Evolutionary conservation across 1,140 invertebrate species (phyloP).

Genomic region (Drosophila serrata): DNA sequence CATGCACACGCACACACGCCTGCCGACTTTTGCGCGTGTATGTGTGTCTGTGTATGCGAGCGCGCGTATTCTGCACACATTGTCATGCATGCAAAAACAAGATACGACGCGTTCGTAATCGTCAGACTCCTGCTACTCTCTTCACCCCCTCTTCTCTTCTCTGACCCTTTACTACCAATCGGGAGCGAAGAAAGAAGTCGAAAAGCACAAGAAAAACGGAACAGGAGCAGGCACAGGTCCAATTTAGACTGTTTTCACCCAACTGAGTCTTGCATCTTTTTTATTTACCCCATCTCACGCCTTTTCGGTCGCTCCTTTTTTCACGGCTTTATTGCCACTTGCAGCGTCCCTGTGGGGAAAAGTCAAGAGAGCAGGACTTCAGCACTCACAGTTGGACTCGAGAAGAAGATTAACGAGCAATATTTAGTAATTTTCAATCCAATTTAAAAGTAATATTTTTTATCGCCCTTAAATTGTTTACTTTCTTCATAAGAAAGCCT

Average conservation of each 20-base stretch:
- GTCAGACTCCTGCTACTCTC: constrained; percentile 36
- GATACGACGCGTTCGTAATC: constrained; percentile 62
- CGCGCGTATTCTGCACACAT: constrained; percentile 61
- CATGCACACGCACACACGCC: constrained; percentile 28
- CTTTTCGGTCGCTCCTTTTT: constrained; percentile 28
- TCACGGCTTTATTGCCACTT: constrained; percentile 32
- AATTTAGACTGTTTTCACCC: constrained; percentile 25
- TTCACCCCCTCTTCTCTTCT: constrained; percentile 4
- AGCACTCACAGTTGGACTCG: constrained; percentile 6
- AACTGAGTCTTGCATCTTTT: constrained; percentile 38
- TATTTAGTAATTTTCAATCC: neutral
- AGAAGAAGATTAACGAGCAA: neutral
- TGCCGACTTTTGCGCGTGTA: constrained; percentile 6
- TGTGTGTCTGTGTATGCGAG: constrained; percentile 33
- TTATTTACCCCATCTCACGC: neutral
- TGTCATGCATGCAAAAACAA: constrained; percentile 67
- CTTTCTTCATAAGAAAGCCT: too few relatives aligned
- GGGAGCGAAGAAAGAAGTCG: constrained; percentile 14
- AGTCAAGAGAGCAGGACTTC: constrained; percentile 4
- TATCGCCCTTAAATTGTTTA: neutral
- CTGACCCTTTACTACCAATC: constrained; percentile 29
- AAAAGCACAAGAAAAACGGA: constrained; percentile 19
- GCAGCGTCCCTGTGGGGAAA: constrained; percentile 26
- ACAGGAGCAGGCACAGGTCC: constrained; percentile 16
- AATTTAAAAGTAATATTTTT: too few relatives aligned